phyloP scores from a whole-genome alignment of 2,113 vertebrate genomes.

The Marcusenius ussheri region DNA sequence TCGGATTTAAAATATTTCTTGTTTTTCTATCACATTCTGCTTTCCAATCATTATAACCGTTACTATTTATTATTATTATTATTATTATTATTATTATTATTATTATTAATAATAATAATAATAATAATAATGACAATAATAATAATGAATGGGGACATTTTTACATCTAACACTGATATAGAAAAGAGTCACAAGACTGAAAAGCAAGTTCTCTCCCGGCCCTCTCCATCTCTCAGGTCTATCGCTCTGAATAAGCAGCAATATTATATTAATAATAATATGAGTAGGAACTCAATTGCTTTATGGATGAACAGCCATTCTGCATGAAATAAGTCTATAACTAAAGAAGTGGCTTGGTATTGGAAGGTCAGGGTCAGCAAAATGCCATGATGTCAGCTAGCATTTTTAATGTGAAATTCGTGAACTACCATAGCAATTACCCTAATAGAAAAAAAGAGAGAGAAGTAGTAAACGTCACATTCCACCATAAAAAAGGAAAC shows the following conservation, averaged over 20 bases:
- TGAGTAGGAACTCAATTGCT: background rate
- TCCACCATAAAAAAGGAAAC: constrained; percentile 7
- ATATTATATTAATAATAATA: background rate
- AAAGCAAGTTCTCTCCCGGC: background rate
- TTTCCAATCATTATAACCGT: background rate
- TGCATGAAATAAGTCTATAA: background rate
- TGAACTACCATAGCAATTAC: background rate
- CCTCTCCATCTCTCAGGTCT: background rate
- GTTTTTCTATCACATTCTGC: background rate
- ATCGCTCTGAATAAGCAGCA: background rate
- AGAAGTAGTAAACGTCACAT: background rate
- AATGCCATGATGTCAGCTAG: background rate
- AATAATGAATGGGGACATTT: background rate
- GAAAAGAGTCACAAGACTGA: background rate
- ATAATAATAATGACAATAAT: background rate
- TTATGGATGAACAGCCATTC: background rate
- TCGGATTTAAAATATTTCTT: background rate
- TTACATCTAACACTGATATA: background rate
- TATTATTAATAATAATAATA: background rate
- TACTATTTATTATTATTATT: background rate
- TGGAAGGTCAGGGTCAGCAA: background rate
- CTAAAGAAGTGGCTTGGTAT: background rate
- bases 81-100: background rate
- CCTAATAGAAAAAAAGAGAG: background rate
- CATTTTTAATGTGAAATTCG: background rate